Evolutionary conservation across 2,888 invertebrate genomes (phyloP), one percentile per base, ranked within the genome.

Genomic region (Melanotus villosus): DNA sequence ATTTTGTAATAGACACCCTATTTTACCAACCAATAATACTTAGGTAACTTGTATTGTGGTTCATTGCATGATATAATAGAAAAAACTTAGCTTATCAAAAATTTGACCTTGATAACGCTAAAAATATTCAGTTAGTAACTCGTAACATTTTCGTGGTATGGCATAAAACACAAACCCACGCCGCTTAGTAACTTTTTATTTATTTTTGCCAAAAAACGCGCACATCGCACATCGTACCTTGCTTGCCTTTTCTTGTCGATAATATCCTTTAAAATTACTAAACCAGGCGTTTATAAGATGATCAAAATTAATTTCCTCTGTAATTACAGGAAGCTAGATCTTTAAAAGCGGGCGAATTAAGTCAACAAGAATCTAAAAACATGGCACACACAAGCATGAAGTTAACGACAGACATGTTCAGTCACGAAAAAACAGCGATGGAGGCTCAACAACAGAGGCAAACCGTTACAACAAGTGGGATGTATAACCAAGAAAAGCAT

Each of bases 321-420:
- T 47, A n/a, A 21, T 86, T 86, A 1, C 87, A 96, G 95, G 94
- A 95, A 86, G 93, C 93, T 78, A 90, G 93, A 79, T 93, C 93
- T 59, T 84, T 96, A 75, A 94, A 93, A 84, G 90, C 94, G 62
- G 94, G 93, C 64, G 96, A 96, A 82, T 87, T 95, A 60, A 91
- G 93, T 60, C 94, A 95, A 78, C 93, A 95, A 83, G 94, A 95
- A 83, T 92, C 92, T 76, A 93, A 94, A 82, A 94, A 93, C 83
- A 90, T 95, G 86, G 92, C 93, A 65, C 92, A 94, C 47, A 90
- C 93, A 41, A 92, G 92, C 81, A 92, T 95, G 86, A 92, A 94
- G 84, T 88, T 96, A 64, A 93, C 94, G 75, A 94, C 95, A 56
- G 95, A 94, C 79, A 92, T 92, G 38, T 96, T 94, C 85, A 94